These are phyloP conservation scores for Aphis gossypii DNA, from an alignment of 1,140 invertebrate genomes.

Conservation along the genomic window DNA sequence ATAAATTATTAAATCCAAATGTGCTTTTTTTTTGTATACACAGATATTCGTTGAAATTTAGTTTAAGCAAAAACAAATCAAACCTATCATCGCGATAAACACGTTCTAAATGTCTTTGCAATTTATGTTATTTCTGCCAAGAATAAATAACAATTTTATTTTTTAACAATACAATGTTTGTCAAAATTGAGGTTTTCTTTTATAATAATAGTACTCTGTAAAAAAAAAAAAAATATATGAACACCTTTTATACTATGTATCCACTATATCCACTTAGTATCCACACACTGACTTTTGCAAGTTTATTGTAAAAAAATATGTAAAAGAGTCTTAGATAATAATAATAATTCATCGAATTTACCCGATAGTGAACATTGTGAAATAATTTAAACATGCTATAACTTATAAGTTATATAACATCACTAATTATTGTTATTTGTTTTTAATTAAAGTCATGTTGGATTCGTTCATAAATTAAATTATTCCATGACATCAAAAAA, in stretches of 20 bases:
- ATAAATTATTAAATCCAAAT: slow-evolving; percentile 29
- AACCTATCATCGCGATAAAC: neutral
- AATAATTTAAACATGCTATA: neutral
- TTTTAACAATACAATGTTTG: neutral
- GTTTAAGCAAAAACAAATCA: neutral
- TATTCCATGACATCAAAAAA: neutral
- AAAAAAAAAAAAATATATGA: neutral
- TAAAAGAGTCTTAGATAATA: neutral
- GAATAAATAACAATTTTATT: neutral
- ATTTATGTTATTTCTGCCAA: neutral
- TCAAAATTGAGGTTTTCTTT: neutral
- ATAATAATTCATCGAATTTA: neutral
- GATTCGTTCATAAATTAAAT: neutral
- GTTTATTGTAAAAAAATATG: neutral
- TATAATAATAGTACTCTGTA: neutral
- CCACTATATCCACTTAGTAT: neutral
- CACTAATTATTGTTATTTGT: slow-evolving; percentile 1
- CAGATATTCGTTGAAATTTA: neutral
- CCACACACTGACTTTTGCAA: neutral
- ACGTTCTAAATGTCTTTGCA: neutral
- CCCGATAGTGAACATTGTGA: neutral
- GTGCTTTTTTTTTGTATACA: neutral
- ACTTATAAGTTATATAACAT: neutral
- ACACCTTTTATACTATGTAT: neutral
- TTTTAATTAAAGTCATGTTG: neutral